Evolutionary conservation across 2,888 invertebrate genomes (phyloP).

Genomic region (Xanthia togata): DNA sequence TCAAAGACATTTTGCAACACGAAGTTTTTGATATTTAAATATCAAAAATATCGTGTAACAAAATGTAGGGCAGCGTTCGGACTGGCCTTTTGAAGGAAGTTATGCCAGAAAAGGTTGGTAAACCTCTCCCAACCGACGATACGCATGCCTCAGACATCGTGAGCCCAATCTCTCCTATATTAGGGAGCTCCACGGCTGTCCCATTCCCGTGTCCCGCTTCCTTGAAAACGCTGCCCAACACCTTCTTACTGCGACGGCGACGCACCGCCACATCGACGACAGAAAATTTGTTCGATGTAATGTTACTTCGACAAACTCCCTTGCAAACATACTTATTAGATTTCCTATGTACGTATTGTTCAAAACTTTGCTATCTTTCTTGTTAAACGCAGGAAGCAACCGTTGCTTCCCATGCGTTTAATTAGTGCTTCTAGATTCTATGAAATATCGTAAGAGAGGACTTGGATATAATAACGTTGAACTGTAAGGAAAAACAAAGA

Average conservation of each 20-base stretch:
- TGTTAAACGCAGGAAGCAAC: no score
- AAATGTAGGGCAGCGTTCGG: background rate
- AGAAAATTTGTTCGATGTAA: no score
- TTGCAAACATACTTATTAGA: background rate
- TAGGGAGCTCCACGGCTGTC: background rate
- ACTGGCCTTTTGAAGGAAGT: background rate
- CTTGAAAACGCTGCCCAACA: background rate
- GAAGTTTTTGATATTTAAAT: background rate
- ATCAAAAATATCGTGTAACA: background rate
- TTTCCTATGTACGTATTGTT: background rate
- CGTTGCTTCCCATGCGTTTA: no score
- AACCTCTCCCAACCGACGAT: background rate
- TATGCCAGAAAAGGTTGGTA: background rate
- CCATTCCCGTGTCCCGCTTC: background rate
- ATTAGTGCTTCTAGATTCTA: background rate
- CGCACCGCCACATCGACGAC: no score
- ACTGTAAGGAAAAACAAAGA: background rate
- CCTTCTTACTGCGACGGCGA: background rate
- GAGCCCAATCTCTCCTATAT: background rate
- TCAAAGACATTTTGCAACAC: no score
- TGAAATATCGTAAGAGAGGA: no score
- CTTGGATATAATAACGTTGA: background rate
- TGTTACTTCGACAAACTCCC: background rate
- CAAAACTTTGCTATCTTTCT: background rate
- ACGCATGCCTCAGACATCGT: background rate